These are phyloP conservation scores for Musca vetustissima DNA, from an alignment of 1,140 invertebrate genomes.

Conservation along the genomic window DNA sequence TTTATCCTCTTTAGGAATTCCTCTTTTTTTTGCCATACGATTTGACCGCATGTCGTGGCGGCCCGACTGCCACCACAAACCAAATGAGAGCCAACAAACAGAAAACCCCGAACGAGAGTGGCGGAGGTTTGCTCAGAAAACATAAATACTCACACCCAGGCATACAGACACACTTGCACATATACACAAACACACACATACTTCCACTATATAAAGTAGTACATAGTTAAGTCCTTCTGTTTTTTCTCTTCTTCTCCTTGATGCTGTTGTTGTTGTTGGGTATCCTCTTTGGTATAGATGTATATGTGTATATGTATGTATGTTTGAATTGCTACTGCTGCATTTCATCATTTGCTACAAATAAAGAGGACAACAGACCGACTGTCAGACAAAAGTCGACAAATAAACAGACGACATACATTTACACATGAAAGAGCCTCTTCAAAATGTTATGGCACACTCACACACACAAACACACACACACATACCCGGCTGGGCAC, in stretches of 20 bases:
- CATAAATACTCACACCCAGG: not conserved
- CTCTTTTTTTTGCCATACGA: conserved; percentile 9
- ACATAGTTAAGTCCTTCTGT: not conserved
- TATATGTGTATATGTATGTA: no score
- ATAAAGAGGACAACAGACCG: no score
- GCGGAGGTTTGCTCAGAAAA: no score
- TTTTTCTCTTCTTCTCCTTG: no score
- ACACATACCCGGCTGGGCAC: no score
- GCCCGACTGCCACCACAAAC: no score
- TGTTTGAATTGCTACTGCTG: not conserved
- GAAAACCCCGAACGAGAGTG: no score
- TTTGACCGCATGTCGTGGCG: conserved; percentile 13
- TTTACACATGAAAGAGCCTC: not conserved
- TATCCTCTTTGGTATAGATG: not conserved
- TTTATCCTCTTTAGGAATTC: no score
- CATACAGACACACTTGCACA: not conserved
- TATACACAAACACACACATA: not conserved
- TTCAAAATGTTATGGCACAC: not conserved
- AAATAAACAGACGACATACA: not conserved
- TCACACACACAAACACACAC: no score
- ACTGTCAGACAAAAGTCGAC: not conserved
- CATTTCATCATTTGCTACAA: not conserved
- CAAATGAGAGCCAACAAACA: no score
- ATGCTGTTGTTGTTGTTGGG: not conserved
- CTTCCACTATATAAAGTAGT: not conserved